Evolutionary conservation across 2,888 invertebrate genomes (phyloP), one percentile per base, ranked within the genome.

Genomic region (Brenthis ino): DNA sequence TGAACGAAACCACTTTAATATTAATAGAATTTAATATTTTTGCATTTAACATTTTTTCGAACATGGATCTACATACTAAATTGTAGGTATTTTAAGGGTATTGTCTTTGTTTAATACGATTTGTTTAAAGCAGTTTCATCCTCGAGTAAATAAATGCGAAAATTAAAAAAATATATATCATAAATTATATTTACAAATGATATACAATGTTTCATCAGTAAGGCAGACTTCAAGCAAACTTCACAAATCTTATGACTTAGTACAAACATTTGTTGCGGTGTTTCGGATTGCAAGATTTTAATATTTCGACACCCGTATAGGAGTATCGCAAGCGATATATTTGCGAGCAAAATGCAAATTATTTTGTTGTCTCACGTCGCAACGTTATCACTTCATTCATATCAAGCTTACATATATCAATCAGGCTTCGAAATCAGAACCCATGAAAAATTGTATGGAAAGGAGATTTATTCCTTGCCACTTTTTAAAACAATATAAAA

Each of bases 181-280:
- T 60, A 28, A 50, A 28, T 50, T 24, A 24, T 28, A 79, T 43
- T 43, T 88, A 90, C 86, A 86, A 76, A 78, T 75, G 74, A 76
- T 71, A 72, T 78, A 82, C 28, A 28, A 28, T 78, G 77, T 89
- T 87, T 90, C 92, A 92, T 91, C 92, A 92, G 92, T 88, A 89
- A 92, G 91, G 91, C 90, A 91, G 92, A 92, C 91, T 70, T 67
- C 67, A 72, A 74, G 67, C 72, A 48, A 64, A 57, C 2, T 50
- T 64, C 57, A 75, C 64, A 78, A 67, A 61, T 77, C 78, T 75
- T 20, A 50, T 51, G 43, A 33, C 56, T 63, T 11, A 43, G 58
- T 56, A 56, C 55, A 65, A 61, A 58, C 58, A 54, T 47, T 14
- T 54, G 64, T 56, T 53, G 64, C 51, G 14, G 43, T 67, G 50